Evolutionary conservation across 2,888 invertebrate genomes (phyloP), one percentile per base, ranked within the genome.

Genomic region (Meandrusa payeni): DNA sequence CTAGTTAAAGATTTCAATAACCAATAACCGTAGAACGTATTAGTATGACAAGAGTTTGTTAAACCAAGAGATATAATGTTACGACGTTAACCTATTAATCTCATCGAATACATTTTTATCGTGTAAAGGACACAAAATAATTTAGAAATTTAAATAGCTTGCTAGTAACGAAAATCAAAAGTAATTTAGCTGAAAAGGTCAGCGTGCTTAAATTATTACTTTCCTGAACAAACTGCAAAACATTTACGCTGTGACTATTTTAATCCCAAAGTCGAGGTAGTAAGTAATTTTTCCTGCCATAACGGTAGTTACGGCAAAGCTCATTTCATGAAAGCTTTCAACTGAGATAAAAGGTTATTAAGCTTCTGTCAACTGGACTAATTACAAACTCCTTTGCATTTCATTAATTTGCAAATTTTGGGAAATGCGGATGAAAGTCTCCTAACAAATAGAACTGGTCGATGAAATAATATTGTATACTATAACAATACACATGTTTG

Each of bases 311-410:
- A 40, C 34, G n/a, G 36, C 29, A 29, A 40, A 45, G 33, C 39
- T 40, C 45, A 40, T 45, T 45, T 40, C 45, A 36, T 31, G 22
- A 46, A 46, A 46, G 57, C 56, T 55, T 59, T 50, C 48, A 55
- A 57, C 56, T 47, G 51, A 57, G 57, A 55, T 59, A 48, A 60
- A 59, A 57, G 57, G 56, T 61, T 60, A 65, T 69, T 63, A 68
- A 61, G 62, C 61, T 56, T 43, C 58, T 63, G 64, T 61, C 64
- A 59, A 64, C 58, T 59, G 56, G 52, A 57, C 63, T 68, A 71
- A 72, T 71, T 64, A 63, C 65, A 57, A 54, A 63, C 61, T 61
- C 57, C 57, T 63, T 61, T 59, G 56, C 58, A 48, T 59, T 53
- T 56, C 57, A 38, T 38, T 38, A 38, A 39, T 44, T 39, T 33